These are phyloP conservation scores for Labeo calbasu DNA, from an alignment of 2,797 vertebrate genomes.

Conservation along the genomic window DNA sequence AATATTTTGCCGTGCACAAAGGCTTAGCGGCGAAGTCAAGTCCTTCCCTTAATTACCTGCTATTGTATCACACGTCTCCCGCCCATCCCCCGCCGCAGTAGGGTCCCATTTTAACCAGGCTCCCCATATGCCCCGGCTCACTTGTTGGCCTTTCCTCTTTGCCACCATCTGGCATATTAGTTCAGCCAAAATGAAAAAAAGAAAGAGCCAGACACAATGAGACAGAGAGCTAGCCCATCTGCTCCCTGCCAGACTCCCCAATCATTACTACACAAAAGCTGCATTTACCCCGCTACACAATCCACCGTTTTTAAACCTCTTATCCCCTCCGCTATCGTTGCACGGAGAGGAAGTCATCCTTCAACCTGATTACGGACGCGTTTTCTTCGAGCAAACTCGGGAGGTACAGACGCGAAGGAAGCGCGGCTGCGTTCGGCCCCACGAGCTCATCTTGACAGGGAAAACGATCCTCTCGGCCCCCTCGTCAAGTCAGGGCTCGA, in stretches of 20 bases:
- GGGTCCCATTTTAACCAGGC: conserved; percentile 98
- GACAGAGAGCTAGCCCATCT: conserved; percentile 86
- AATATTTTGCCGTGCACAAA: conserved; percentile 63
- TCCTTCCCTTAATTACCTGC: conserved; percentile 82
- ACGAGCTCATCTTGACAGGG: conserved; percentile 17
- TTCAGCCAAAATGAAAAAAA: conserved; percentile 78
- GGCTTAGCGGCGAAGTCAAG: conserved; percentile 71
- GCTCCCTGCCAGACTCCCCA: conserved; percentile 86
- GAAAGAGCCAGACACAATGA: conserved; percentile 82
- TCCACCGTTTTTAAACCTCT: conserved; percentile 85
- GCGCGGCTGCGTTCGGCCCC: not conserved
- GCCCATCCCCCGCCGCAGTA: conserved; percentile 82
- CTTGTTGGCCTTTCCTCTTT: conserved; percentile 92
- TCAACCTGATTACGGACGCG: conserved; percentile 25
- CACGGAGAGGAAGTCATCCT: conserved; percentile 62
- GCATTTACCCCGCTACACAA: conserved; percentile 92
- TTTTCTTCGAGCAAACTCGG: not conserved
- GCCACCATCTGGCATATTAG: conserved; percentile 96
- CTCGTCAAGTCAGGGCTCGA: conserved; percentile 37
- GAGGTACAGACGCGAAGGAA: not conserved
- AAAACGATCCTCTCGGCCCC: conserved; percentile 34
- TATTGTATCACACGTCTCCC: conserved; percentile 77
- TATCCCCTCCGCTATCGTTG: conserved; percentile 79
- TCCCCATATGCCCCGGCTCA: conserved; percentile 97
- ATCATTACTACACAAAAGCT: conserved; percentile 87